Percentiles rank a stretch among this genome's conserved stretches.
Conservation (phyloP, 2,113 vertebrate genomes). For the Catharus bicknelli region DNA sequence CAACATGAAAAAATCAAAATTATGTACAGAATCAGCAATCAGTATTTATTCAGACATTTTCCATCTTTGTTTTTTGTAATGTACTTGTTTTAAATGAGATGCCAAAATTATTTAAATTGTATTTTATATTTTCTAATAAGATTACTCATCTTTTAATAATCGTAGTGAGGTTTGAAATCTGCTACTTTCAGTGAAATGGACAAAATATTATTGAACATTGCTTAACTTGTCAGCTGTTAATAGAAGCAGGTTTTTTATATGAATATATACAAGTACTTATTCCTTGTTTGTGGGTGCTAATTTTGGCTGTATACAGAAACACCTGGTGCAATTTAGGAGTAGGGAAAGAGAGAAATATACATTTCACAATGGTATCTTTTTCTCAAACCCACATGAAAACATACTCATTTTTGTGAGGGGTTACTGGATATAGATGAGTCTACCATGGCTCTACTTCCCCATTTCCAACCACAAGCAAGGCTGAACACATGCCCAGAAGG, state of each 20-base stretch:
- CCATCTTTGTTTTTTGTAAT: background rate
- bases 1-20: background rate
- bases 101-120: background rate
- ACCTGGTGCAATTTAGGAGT: background rate
- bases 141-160: background rate
- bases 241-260: background rate
- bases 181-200: background rate
- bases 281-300: background rate
- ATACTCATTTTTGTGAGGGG: background rate
- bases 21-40: background rate
- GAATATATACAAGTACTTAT: background rate
- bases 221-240: background rate
- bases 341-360: background rate
- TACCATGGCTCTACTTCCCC: background rate
- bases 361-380: background rate
- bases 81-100: background rate
- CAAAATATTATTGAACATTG: background rate
- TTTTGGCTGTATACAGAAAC: background rate
- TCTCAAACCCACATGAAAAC: background rate
- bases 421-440: background rate
- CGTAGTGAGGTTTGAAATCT: background rate
- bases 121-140: background rate
- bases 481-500: background rate
- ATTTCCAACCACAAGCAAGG: fast-evolving
- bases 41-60: background rate